Conservation (phyloP, 2,888 invertebrate species). For the Rhorus exstirpatorius region DNA sequence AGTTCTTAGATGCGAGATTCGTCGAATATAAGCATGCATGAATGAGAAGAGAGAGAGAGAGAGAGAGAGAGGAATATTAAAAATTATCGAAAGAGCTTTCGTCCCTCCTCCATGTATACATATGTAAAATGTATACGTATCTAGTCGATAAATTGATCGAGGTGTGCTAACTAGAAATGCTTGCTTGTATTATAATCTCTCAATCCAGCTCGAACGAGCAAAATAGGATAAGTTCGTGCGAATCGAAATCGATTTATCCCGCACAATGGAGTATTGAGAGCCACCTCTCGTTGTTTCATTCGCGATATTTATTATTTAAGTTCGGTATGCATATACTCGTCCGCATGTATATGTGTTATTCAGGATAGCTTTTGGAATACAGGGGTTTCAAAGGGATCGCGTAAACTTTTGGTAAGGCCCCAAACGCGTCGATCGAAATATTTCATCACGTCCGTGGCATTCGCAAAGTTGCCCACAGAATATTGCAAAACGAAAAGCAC, state of each 20-base stretch:
- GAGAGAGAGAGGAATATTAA: slow-evolving; percentile 3
- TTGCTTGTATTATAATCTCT: slow-evolving; percentile 19
- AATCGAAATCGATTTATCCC: slow-evolving; percentile 48
- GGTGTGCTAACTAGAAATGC: slow-evolving; percentile 50
- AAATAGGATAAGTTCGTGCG: slow-evolving; percentile 55
- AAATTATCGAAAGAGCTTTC: slow-evolving; percentile 26
- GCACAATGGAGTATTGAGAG: slow-evolving; percentile 38
- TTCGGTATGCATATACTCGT: neutral
- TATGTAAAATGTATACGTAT: slow-evolving; percentile 5
- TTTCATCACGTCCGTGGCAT: slow-evolving; percentile 40
- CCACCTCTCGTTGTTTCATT: slow-evolving; percentile 37
- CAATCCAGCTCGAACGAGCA: slow-evolving; percentile 1
- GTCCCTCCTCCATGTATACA: neutral
- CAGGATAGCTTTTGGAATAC: neutral
- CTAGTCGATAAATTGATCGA: slow-evolving; percentile 40
- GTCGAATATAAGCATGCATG: slow-evolving; percentile 2
- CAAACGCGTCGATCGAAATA: slow-evolving; percentile 48
- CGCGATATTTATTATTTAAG: slow-evolving; percentile 48
- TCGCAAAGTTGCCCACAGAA: slow-evolving; percentile 7
- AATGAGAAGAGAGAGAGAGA: neutral
- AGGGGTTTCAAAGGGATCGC: slow-evolving; percentile 18
- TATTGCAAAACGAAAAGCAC: slow-evolving; percentile 6
- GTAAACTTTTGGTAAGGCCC: slow-evolving; percentile 20
- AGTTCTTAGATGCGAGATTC: slow-evolving; percentile 17
- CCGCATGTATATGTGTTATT: neutral